A percentile compares a stretch with the other conserved stretches of the same genome.
Conservation (phyloP, 2,797 vertebrate species). For the Cygnus olor region DNA sequence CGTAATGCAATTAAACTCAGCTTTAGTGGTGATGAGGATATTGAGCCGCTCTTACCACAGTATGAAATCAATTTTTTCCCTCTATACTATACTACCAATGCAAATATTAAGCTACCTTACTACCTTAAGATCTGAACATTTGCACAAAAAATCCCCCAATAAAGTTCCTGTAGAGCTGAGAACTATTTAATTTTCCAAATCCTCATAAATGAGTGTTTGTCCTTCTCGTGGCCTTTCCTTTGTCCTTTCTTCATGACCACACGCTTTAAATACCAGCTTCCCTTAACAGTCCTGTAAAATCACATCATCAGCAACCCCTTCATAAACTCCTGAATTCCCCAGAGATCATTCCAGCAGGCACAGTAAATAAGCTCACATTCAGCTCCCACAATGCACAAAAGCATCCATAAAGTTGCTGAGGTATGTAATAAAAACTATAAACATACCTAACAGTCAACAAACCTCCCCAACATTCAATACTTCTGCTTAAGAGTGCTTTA, state of each 20-base stretch:
- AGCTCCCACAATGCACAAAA: not conserved
- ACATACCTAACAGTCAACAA: not conserved
- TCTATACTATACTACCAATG: not conserved
- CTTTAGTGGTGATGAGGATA: not conserved
- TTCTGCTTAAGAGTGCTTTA: not conserved
- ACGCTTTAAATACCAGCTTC: not conserved
- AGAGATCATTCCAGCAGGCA: not conserved
- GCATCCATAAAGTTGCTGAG: not conserved
- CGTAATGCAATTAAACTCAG: not conserved
- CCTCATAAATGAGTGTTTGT: not conserved
- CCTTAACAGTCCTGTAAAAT: not conserved
- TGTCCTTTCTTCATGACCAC: not conserved
- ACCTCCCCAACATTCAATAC: not conserved
- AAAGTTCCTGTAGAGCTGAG: not conserved
- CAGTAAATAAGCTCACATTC: not conserved
- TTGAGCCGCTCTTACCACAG: not conserved
- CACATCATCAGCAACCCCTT: not conserved
- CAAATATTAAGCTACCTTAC: not conserved
- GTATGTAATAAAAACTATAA: not conserved
- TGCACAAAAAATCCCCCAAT: not conserved
- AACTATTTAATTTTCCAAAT: not conserved
- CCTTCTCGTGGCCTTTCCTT: not conserved
- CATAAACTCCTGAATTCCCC: not conserved
- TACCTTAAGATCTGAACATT: not conserved
- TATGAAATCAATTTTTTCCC: not conserved